Evolutionary conservation across 2,797 vertebrate genomes (phyloP).

Genomic region (Ceyx erithaca): DNA sequence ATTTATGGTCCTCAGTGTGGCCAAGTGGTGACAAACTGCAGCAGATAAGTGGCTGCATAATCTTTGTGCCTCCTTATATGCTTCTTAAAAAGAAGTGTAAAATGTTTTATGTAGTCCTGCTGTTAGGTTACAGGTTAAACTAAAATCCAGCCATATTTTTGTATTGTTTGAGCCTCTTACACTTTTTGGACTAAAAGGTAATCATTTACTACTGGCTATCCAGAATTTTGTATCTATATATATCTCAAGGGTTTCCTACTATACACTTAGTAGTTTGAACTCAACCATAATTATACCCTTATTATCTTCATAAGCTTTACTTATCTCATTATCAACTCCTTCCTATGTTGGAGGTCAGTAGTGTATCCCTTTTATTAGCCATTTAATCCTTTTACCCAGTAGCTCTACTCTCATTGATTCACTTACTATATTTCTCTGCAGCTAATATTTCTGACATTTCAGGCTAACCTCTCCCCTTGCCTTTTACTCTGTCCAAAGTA

Average conservation of each 20-base stretch:
- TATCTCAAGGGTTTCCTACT: slow-evolving; percentile 69
- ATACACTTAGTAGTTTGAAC: slow-evolving; percentile 74
- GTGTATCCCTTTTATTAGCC: slow-evolving; percentile 79
- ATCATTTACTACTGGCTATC: slow-evolving; percentile 54
- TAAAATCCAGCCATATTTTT: neutral
- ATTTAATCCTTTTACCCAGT: slow-evolving; percentile 82
- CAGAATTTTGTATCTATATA: slow-evolving; percentile 65
- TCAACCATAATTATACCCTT: slow-evolving; percentile 78
- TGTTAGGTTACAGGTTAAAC: slow-evolving; percentile 10
- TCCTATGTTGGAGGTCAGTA: slow-evolving; percentile 79
- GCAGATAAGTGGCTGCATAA: neutral
- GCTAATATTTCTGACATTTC: slow-evolving; percentile 79
- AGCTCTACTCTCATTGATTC: slow-evolving; percentile 77
- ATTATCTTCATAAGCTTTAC: slow-evolving; percentile 82
- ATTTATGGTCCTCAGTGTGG: fast-evolving
- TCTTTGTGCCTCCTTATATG: neutral
- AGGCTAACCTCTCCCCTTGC: slow-evolving; percentile 64
- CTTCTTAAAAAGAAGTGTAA: neutral
- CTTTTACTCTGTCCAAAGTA: slow-evolving; percentile 63
- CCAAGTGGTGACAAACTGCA: neutral
- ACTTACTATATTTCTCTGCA: slow-evolving; percentile 69
- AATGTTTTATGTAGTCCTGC: neutral
- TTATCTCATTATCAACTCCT: slow-evolving; percentile 82
- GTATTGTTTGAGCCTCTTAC: neutral
- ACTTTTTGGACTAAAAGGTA: slow-evolving; percentile 33